These are phyloP conservation scores for Tachyglossus aculeatus DNA, from an alignment of 2,797 vertebrate species.

Conservation along the genomic window DNA sequence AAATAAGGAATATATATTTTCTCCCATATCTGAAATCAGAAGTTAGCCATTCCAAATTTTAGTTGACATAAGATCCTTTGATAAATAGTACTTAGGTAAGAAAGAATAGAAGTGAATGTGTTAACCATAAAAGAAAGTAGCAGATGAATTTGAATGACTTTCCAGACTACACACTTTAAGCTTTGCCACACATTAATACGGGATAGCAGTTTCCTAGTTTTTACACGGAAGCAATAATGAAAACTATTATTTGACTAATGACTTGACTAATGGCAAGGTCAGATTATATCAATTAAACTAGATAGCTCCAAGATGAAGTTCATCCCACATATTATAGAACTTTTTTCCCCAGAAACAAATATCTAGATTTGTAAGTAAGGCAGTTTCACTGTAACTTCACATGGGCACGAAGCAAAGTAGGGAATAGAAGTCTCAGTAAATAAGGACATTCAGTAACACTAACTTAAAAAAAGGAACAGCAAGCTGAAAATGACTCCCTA, in stretches of 20 bases:
- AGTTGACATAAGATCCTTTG: conserved; percentile 55
- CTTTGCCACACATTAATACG: conserved; percentile 46
- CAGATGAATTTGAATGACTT: conserved; percentile 46
- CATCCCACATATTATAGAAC: conserved; percentile 16
- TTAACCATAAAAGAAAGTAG: conserved; percentile 39
- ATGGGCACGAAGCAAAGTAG: background rate
- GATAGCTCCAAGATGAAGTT: conserved; percentile 55
- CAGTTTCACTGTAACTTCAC: conserved; percentile 13
- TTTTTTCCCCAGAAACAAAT: conserved; percentile 30
- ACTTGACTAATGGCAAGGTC: conserved; percentile 70
- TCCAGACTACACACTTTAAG: conserved; percentile 28
- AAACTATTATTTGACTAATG: too few species aligned
- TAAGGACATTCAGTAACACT: background rate
- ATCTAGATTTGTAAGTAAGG: background rate
- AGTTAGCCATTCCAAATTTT: conserved; percentile 49
- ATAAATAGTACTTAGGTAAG: conserved; percentile 24
- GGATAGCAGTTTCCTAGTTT: conserved; percentile 49
- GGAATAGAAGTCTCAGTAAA: background rate
- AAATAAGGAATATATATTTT: conserved; percentile 63
- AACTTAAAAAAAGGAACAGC: too few species aligned
- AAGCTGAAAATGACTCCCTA: too few species aligned
- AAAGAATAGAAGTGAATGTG: conserved; percentile 11
- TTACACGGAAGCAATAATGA: conserved; percentile 48
- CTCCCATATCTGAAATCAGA: conserved; percentile 40
- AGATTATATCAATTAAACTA: conserved; percentile 66